Evolutionary conservation across 2,888 invertebrate genomes (phyloP), one percentile per base, ranked within the genome.

Genomic region (Zygothrica quintamaculata): DNA sequence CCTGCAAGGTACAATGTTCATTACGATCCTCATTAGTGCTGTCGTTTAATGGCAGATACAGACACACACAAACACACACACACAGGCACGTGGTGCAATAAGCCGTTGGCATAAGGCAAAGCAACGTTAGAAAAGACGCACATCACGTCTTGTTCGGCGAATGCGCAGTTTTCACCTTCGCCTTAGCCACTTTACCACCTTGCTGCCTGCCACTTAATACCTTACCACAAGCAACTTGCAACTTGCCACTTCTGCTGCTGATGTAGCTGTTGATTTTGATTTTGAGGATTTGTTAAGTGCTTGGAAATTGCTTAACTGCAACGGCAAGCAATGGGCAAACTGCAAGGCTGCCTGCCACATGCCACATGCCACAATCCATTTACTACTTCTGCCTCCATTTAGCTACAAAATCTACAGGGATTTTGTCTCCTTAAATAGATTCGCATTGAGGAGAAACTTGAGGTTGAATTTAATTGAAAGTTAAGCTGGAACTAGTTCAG

Each of bases 261-360:
- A 3, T 9, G 34, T 18, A 11, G 25, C 13, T 15, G 29, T 22
- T 22, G 1, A 3, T 9, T 39, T 18, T 43, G 60, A 50, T 58
- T 58, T 36, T 65, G 62, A 52, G 57, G 61, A 66, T 61, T 68
- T 55, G 43, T 65, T 57, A 58, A 80, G 77, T 68, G 62, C 74
- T 67, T 47, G 48, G 40, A 51, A 64, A 53, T 61, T 59, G 53
- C 60, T 68, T 61, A 39, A 48, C 57, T 12, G 66, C 48, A 15
- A 18, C 26, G 31, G 15, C 13, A 0, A 31, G 33, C 36, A 57
- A 47, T 42, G 12, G 37, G 4, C 34, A 18, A 44, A 5, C 18
- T 2, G 18, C 18, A 22, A 22, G 2, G 18, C 5, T 3, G 18
- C 18, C 2, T 22, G 11, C 36, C 31, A 3, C 37, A 29, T 26